Evolutionary conservation across 2,888 invertebrate species (phyloP).

Genomic region (Petrophora chlorosata): DNA sequence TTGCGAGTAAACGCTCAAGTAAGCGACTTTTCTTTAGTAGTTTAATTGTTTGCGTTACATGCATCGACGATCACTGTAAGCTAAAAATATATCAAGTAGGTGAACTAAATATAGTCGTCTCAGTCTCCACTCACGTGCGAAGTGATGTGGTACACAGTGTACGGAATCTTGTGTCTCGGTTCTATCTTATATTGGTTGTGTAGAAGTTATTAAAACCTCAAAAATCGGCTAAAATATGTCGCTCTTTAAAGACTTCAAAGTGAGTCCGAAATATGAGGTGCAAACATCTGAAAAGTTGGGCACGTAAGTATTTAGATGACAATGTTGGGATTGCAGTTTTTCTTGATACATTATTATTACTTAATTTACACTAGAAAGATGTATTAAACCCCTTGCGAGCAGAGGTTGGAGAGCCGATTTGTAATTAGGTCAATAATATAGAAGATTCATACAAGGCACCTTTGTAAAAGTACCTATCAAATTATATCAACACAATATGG

Average conservation of each 20-base stretch:
- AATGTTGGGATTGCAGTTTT: no score
- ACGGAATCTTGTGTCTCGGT: slow-evolving; percentile 14
- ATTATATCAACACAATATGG: no score
- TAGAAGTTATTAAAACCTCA: slow-evolving; percentile 5
- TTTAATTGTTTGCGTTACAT: slow-evolving; percentile 31
- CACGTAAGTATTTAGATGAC: slow-evolving; percentile 53
- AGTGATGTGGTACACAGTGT: slow-evolving; percentile 15
- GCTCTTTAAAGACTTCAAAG: slow-evolving; percentile 32
- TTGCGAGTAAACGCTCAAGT: no score
- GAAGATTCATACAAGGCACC: no score
- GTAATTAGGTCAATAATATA: no score
- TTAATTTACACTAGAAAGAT: no score
- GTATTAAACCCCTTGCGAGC: no score
- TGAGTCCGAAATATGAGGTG: slow-evolving; percentile 63
- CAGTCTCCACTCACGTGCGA: slow-evolving; percentile 14
- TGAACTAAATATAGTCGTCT: slow-evolving; percentile 40
- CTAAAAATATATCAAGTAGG: slow-evolving; percentile 26
- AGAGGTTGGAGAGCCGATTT: no score
- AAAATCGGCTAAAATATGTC: slow-evolving; percentile 3
- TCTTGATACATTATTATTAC: no score
- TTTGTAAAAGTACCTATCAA: no score
- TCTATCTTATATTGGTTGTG: slow-evolving; percentile 12
- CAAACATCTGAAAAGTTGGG: slow-evolving; percentile 62
- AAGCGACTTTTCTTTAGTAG: no score
- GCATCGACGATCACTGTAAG: slow-evolving; percentile 11